phyloP scores from a whole-genome alignment of 2,797 vertebrate genomes.

The Serranus cabrilla region DNA sequence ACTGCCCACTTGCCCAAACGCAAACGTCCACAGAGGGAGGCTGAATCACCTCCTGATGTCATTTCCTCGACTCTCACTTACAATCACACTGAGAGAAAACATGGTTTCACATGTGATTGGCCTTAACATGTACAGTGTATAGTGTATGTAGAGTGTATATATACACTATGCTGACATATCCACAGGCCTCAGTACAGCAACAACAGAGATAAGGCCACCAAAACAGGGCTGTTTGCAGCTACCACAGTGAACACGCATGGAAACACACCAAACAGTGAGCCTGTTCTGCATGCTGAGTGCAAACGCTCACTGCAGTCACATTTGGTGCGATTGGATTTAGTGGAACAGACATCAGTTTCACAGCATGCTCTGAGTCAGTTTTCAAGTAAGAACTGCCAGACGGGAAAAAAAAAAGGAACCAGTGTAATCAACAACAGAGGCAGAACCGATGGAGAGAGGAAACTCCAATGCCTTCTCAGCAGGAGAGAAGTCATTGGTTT shows the following conservation, averaged over 20 bases:
- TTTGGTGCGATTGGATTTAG: constrained; percentile 42
- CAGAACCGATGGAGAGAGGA: constrained; percentile 34
- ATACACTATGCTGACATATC: constrained; percentile 7
- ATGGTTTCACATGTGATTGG: constrained; percentile 43
- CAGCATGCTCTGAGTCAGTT: constrained; percentile 34
- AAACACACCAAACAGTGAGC: constrained; percentile 33
- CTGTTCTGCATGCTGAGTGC: constrained; percentile 29
- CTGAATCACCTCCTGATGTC: constrained; percentile 80
- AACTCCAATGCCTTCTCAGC: constrained; percentile 42
- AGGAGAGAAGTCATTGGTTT: constrained; percentile 29
- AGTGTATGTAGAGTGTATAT: background rate
- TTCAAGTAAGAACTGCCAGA: constrained; percentile 25
- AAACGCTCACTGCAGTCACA: constrained; percentile 42
- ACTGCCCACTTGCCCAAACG: constrained; percentile 74
- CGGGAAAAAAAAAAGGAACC: background rate
- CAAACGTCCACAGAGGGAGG: constrained; percentile 63
- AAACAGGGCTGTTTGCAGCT: constrained; percentile 32
- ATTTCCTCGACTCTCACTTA: constrained; percentile 79
- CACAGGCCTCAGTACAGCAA: constrained; percentile 26
- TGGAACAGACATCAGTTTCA: constrained; percentile 40
- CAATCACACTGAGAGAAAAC: constrained; percentile 67
- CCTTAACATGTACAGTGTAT: constrained; percentile 5
- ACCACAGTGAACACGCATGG: constrained; percentile 11
- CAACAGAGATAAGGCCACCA: constrained; percentile 46
- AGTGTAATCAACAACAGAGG: constrained; percentile 39